A percentile compares a stretch with the other conserved stretches of the same genome.
phyloP scores from a whole-genome alignment of 1,140 invertebrate species.

The Sogatella furcifera region DNA sequence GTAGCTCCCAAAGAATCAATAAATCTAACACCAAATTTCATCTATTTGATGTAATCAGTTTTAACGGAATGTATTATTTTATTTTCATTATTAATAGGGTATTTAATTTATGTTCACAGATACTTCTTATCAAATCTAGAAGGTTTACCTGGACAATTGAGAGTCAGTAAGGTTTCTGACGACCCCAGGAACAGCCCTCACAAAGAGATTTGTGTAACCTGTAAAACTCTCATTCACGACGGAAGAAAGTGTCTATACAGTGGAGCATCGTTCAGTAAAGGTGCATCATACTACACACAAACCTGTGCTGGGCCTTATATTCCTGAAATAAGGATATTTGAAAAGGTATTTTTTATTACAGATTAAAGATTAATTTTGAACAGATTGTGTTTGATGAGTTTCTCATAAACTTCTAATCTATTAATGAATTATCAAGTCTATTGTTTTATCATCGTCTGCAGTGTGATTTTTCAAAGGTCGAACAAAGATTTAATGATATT shows the following conservation, averaged over 20 bases:
- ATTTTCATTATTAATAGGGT: too few relatives aligned
- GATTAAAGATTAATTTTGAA: too few relatives aligned
- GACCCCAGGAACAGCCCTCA: not conserved
- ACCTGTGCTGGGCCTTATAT: slow-evolving; percentile 58
- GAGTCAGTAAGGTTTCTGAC: slow-evolving; percentile 14
- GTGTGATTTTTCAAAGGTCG: too few relatives aligned
- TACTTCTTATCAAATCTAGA: slow-evolving; percentile 54
- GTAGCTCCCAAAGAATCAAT: too few relatives aligned
- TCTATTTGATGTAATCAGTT: too few relatives aligned
- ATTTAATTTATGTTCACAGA: slow-evolving; percentile 36
- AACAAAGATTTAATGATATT: too few relatives aligned
- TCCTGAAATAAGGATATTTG: slow-evolving; percentile 34
- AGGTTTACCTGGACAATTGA: slow-evolving; percentile 22
- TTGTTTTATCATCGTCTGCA: too few relatives aligned
- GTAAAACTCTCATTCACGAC: slow-evolving; percentile 34
- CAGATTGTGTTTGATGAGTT: too few relatives aligned
- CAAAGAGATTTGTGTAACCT: slow-evolving; percentile 32
- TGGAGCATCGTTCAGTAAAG: slow-evolving; percentile 50
- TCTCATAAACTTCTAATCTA: too few relatives aligned
- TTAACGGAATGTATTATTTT: too few relatives aligned
- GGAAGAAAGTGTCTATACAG: slow-evolving; percentile 50
- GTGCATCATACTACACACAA: slow-evolving; percentile 52
- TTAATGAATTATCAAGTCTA: too few relatives aligned
- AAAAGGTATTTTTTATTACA: slow-evolving; percentile 33
- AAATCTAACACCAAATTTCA: too few relatives aligned